Percentiles rank a stretch among this genome's conserved stretches.
These are phyloP conservation scores for Drosophila baimaii DNA, from an alignment of 1,140 invertebrate species.

Conservation along the genomic window DNA sequence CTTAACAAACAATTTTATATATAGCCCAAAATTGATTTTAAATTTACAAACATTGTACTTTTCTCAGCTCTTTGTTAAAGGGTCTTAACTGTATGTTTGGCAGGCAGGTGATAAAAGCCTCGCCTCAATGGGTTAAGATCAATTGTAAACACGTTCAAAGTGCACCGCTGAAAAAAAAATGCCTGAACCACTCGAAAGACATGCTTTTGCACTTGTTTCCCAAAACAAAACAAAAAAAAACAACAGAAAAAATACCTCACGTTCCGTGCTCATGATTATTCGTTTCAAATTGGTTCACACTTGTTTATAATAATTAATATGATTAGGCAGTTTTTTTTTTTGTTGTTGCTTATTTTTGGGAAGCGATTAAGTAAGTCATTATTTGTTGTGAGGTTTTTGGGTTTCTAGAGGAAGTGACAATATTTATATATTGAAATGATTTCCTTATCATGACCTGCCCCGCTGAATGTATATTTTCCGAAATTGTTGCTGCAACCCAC, in stretches of 20 bases:
- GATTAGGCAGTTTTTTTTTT: background rate
- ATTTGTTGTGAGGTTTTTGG: too few relatives aligned
- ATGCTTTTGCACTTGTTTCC: slow-evolving; percentile 7
- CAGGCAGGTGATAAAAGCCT: slow-evolving; percentile 28
- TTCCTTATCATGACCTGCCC: slow-evolving; percentile 25
- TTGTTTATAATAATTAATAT: slow-evolving; percentile 10
- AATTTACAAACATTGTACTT: background rate
- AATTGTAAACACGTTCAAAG: slow-evolving; percentile 33
- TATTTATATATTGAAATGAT: background rate
- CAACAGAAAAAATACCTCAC: slow-evolving; percentile 3
- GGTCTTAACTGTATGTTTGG: slow-evolving; percentile 6
- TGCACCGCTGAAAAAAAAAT: slow-evolving; percentile 10
- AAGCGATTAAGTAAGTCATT: slow-evolving; percentile 2
- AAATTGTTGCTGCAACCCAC: slow-evolving; percentile 4
- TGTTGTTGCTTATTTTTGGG: background rate
- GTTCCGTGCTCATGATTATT: slow-evolving; percentile 4
- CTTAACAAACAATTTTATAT: too few relatives aligned
- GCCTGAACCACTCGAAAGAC: background rate
- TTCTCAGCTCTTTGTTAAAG: background rate
- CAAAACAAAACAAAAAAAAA: too few relatives aligned
- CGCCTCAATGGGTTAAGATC: slow-evolving; percentile 9
- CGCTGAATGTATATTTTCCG: background rate
- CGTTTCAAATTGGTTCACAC: slow-evolving; percentile 5
- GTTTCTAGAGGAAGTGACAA: background rate
- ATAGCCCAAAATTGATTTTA: background rate